These are phyloP conservation scores for Cyanoliseus patagonus DNA, from an alignment of 2,113 vertebrate genomes.

Conservation along the genomic window DNA sequence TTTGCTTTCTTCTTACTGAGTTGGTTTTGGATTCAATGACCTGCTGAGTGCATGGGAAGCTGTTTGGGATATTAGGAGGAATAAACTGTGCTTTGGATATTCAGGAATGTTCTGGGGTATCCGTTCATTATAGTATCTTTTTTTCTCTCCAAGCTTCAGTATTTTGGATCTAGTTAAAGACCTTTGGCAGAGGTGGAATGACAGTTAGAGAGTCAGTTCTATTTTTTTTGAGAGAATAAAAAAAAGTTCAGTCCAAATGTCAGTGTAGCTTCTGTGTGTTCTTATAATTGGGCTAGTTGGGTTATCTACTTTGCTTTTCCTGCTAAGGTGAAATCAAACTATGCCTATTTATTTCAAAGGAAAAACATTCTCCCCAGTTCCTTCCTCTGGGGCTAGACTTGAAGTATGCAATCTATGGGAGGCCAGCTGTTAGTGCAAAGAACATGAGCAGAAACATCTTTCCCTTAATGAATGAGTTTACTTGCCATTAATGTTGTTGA, in stretches of 20 bases:
- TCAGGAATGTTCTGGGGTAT: not conserved
- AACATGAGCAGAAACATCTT: not conserved
- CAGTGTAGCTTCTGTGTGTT: not conserved
- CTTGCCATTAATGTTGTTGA: conserved; percentile 1
- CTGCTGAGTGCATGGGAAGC: not conserved
- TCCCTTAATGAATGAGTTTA: not conserved
- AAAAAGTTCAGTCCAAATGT: not conserved
- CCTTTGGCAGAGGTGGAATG: not conserved
- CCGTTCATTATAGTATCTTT: not conserved
- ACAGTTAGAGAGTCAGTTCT: not conserved
- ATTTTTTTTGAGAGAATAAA: not conserved
- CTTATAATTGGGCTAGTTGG: not conserved
- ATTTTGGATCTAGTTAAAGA: not conserved
- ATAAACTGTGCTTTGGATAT: not conserved
- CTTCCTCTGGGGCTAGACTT: not conserved
- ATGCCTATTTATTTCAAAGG: not conserved
- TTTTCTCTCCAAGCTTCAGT: not conserved
- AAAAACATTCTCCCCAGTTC: not conserved
- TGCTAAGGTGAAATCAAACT: not conserved
- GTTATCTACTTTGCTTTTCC: not conserved
- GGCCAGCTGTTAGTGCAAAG: not conserved
- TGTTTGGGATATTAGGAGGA: not conserved
- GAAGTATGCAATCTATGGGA: not conserved
- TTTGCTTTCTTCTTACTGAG: not conserved
- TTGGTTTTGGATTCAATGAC: not conserved